These are phyloP conservation scores for Drosophila anomelani DNA, from an alignment of 2,888 invertebrate species.

Conservation along the genomic window DNA sequence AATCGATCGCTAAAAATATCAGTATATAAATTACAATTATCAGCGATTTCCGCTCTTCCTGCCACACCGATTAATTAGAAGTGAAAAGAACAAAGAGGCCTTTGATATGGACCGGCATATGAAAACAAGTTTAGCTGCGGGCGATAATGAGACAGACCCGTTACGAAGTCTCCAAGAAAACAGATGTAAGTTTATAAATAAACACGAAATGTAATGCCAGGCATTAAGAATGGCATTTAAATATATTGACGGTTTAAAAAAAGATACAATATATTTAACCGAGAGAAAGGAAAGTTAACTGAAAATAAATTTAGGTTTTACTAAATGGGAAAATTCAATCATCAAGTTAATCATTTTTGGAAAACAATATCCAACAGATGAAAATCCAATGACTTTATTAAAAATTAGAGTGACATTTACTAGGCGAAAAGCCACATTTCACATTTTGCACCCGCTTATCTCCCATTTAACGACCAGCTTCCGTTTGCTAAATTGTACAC, in stretches of 20 bases:
- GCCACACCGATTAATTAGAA: conserved; percentile 19
- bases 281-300: conserved; percentile 2
- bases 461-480: conserved; percentile 43
- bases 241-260: neutral
- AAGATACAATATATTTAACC: neutral
- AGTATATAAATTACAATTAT: conserved; percentile 3
- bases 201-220: conserved; percentile 12
- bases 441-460: conserved; percentile 16
- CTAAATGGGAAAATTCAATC: neutral
- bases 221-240: neutral
- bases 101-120: conserved; percentile 24
- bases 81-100: conserved; percentile 15
- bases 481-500: conserved; percentile 39
- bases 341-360: too few species aligned
- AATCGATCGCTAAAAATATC: neutral
- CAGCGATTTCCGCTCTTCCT: conserved; percentile 20
- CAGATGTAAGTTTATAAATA: conserved; percentile 65
- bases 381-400: neutral
- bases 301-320: neutral
- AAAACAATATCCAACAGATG: neutral
- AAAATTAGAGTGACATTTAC: conserved; percentile 20
- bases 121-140: conserved; percentile 36
- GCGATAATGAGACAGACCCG: conserved; percentile 24
- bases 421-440: conserved; percentile 12
- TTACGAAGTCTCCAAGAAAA: conserved; percentile 40